These are phyloP conservation scores for Sapajus apella DNA, from an alignment of 2,113 vertebrate species.

Conservation along the genomic window DNA sequence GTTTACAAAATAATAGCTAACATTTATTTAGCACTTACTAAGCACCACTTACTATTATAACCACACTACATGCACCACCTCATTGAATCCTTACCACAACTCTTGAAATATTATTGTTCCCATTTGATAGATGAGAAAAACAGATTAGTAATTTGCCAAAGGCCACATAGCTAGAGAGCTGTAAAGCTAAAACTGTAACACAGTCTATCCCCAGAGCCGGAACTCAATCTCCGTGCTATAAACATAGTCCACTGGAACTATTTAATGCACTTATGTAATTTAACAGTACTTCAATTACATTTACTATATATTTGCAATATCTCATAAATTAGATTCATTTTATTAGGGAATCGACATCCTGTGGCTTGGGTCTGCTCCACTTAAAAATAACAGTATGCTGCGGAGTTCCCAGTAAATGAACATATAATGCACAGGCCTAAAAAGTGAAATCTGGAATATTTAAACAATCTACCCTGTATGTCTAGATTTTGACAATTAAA, in stretches of 20 bases:
- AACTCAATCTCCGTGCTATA: not conserved
- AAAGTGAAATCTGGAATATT: not conserved
- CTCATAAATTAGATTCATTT: not conserved
- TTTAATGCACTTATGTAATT: not conserved
- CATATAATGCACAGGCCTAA: not conserved
- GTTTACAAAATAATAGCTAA: constrained; percentile 41
- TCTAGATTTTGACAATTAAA: not conserved
- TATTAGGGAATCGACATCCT: not conserved
- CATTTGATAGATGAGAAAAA: constrained; percentile 35
- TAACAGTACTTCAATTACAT: not conserved
- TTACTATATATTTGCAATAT: not conserved
- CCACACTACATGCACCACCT: not conserved
- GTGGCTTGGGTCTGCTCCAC: not conserved
- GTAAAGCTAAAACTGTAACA: not conserved
- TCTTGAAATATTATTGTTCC: not conserved
- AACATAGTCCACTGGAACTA: not conserved
- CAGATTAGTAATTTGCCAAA: not conserved
- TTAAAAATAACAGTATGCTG: not conserved
- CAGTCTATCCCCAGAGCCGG: not conserved
- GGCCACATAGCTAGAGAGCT: not conserved
- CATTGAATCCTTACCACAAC: not conserved
- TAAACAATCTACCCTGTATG: not conserved
- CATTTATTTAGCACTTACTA: constrained; percentile 36
- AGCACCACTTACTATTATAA: not conserved
- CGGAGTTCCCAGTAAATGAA: not conserved